Evolutionary conservation across 2,888 invertebrate species (phyloP).

Genomic region (Stenurella melanura): DNA sequence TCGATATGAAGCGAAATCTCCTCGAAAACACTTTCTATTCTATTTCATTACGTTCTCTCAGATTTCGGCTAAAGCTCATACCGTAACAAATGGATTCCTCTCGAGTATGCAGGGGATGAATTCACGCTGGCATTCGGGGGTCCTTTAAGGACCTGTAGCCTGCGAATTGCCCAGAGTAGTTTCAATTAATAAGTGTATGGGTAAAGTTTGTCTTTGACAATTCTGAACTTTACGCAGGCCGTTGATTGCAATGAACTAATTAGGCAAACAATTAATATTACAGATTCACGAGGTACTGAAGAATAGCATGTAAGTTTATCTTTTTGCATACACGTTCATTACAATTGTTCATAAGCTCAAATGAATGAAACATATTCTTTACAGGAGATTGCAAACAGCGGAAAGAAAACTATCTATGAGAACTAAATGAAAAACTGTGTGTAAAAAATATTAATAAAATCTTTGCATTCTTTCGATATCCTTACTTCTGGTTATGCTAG

Average conservation of each 20-base stretch:
- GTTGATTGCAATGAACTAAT: not conserved
- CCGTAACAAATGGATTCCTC: conserved; percentile 31
- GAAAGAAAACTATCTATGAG: too few species aligned
- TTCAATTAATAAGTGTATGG: conserved; percentile 24
- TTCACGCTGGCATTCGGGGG: conserved; percentile 2
- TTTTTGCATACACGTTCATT: too few species aligned
- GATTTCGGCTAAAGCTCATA: conserved; percentile 14
- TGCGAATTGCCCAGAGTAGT: conserved; percentile 13
- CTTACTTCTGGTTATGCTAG: too few species aligned
- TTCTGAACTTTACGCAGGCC: not conserved
- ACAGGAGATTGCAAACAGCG: too few species aligned
- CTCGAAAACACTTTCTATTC: not conserved
- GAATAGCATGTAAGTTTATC: too few species aligned
- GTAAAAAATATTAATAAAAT: too few species aligned
- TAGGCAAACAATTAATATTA: not conserved
- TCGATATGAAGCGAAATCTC: not conserved
- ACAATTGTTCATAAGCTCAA: too few species aligned
- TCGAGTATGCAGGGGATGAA: conserved; percentile 33
- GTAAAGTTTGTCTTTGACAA: conserved; percentile 5
- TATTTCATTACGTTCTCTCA: conserved; percentile 11
- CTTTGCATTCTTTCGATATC: too few species aligned
- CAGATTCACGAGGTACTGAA: not conserved
- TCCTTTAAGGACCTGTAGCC: conserved; percentile 19
- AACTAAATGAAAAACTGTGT: too few species aligned
- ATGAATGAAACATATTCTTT: too few species aligned